phyloP scores from a whole-genome alignment of 2,888 invertebrate species.

The Mesodorylaimus sp. region DNA sequence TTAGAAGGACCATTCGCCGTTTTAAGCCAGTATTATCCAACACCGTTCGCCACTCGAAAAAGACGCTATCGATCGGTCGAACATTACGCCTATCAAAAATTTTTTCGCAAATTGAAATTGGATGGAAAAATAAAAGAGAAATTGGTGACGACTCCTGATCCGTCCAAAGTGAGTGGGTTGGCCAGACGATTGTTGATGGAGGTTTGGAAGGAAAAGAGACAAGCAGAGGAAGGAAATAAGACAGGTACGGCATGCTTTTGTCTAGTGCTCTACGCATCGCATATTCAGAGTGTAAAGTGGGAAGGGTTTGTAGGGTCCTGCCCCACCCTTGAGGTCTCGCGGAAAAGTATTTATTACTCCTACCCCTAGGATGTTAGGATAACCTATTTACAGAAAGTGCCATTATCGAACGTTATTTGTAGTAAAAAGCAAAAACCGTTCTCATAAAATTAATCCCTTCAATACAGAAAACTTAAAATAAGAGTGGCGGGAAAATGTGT shows the following conservation, averaged over 20 bases:
- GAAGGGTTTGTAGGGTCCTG: too few species aligned
- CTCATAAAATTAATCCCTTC: conserved; percentile 8
- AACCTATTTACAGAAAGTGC: too few species aligned
- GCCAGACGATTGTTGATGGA: conserved; percentile 17
- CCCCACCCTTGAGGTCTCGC: too few species aligned
- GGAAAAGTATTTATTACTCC: too few species aligned
- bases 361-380: too few species aligned
- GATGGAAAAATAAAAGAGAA: conserved; percentile 22
- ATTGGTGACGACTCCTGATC: conserved; percentile 21
- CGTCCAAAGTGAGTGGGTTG: conserved; percentile 19
- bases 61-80: conserved; percentile 9
- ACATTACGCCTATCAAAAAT: conserved; percentile 9
- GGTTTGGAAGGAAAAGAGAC: neutral
- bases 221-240: too few species aligned
- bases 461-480: conserved; percentile 19
- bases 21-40: conserved; percentile 8
- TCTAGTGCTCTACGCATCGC: too few species aligned
- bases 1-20: conserved; percentile 4
- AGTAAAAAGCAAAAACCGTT: too few species aligned
- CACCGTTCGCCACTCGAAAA: neutral
- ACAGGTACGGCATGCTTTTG: too few species aligned
- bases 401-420: neutral
- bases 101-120: conserved; percentile 19
- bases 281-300: too few species aligned
- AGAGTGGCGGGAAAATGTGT: too few species aligned